Evolutionary conservation across 2,797 vertebrate species (phyloP), one percentile per base, ranked within the genome.

Genomic region (Holocentrus rufus): DNA sequence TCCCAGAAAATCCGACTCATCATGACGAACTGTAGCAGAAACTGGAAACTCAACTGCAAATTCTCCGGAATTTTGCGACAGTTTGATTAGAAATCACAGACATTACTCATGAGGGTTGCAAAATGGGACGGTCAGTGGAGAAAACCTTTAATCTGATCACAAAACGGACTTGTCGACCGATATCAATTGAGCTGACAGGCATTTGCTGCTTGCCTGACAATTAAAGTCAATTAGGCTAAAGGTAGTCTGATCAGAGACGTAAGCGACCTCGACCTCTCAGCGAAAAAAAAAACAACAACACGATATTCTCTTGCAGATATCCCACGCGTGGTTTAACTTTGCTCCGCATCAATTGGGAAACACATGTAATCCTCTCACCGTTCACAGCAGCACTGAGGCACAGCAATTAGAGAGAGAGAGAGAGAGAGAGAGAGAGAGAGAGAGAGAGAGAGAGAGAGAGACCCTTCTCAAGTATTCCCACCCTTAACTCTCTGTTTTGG

Each of bases 1-100:
- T 92, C 92, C 92, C 92, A 94, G 65, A 93, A 82, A 65, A 93
- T 82, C 80, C 90, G 89, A 79, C 77, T 88, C 93, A 94, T 94
- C 61, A 4, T 90, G 88, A 17, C 69, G 81, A 75, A 10, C 8
- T 31, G 50, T 9, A 17, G 39, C 23, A 50, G 30, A 34, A 78
- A 77, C 46, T 60, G 3, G 15, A 1, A 30, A 77, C 10, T 47
- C 58, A 44, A 64, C n/a, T 49, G 17, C 66, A 59, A 74, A 79
- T 73, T 71, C 62, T 58, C 30, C 22, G 69, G 65, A 82, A 70
- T 14, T 27, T 27, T 27, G 58, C 84, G 65, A 74, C 22, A 65
- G 77, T 75, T 72, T 53, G 65, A 70, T 69, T 7, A 62, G 72
- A 49, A 73, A 56, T 70, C 67, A 77, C 15, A 58, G 68, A 67